A percentile compares a stretch with the other conserved stretches of the same genome.
These are phyloP conservation scores for Cydia pomonella DNA, from an alignment of 1,140 invertebrate genomes.

Conservation along the genomic window DNA sequence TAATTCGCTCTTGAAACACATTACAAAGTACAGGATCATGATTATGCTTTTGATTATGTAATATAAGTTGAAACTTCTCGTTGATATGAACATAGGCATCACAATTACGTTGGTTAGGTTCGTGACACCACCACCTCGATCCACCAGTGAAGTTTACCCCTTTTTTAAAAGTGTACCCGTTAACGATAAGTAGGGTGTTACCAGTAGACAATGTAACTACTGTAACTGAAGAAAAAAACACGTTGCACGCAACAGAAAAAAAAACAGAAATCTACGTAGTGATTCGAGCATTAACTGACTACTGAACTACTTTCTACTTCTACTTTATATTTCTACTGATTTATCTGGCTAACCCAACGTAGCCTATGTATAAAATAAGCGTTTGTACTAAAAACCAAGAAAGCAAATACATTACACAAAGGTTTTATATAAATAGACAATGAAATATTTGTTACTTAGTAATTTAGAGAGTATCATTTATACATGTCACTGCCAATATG, in stretches of 20 bases:
- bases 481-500: neutral
- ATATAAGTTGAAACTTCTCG: conserved; percentile 58
- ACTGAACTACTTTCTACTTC: neutral
- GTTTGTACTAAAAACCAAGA: neutral
- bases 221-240: conserved; percentile 56
- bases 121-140: conserved; percentile 64
- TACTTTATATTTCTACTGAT: conserved; percentile 2
- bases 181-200: conserved; percentile 62
- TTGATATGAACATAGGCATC: conserved; percentile 62
- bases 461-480: neutral
- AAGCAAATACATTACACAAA: neutral
- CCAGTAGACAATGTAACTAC: conserved; percentile 61
- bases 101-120: conserved; percentile 56
- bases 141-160: conserved; percentile 51
- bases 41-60: conserved; percentile 57
- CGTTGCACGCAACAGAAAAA: conserved; percentile 22
- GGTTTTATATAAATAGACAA: too few relatives aligned
- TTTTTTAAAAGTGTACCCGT: conserved; percentile 65
- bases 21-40: conserved; percentile 62
- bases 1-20: conserved; percentile 59
- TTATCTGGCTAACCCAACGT: too few relatives aligned
- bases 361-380: neutral
- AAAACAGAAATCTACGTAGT: conserved; percentile 28
- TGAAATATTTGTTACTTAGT: too few relatives aligned
- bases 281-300: neutral